Evolutionary conservation across 2,797 vertebrate genomes (phyloP).

Genomic region (Xiphophorus birchmanni): DNA sequence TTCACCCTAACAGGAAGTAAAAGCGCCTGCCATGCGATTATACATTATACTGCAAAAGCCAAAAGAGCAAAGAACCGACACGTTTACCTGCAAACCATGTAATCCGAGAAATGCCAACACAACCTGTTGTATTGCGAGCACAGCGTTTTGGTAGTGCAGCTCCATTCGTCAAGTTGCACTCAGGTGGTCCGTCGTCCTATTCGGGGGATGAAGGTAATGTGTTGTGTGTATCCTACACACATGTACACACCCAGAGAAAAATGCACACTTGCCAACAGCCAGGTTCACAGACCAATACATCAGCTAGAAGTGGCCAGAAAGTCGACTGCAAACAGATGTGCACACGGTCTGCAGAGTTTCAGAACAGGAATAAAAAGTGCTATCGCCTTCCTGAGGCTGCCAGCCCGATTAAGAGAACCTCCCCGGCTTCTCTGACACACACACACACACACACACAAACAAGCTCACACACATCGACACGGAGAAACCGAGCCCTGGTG

Average conservation of each 20-base stretch:
- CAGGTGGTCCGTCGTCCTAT: conserved; percentile 44
- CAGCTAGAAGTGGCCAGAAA: not conserved
- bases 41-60: not conserved
- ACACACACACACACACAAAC: not conserved
- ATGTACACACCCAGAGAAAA: conserved; percentile 3
- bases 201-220: conserved; percentile 31
- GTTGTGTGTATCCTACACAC: conserved; percentile 20
- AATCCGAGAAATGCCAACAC: conserved; percentile 10
- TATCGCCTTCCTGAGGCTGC: conserved; percentile 34
- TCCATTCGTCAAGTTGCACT: conserved; percentile 62
- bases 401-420: conserved; percentile 55
- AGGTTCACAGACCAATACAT: conserved; percentile 12
- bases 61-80: conserved; percentile 2
- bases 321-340: not conserved
- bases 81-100: conserved; percentile 10
- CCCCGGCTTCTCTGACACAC: conserved; percentile 24
- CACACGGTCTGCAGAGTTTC: conserved; percentile 8
- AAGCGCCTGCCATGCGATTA: not conserved
- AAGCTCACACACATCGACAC: conserved; percentile 17
- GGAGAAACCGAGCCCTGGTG: conserved; percentile 42
- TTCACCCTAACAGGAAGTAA: not conserved
- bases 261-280: not conserved
- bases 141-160: conserved; percentile 48
- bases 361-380: conserved; percentile 41
- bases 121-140: conserved; percentile 13